Evolutionary conservation across 2,113 vertebrate genomes (phyloP), one percentile per base, ranked within the genome.

Genomic region (Lutjanus erythropterus): DNA sequence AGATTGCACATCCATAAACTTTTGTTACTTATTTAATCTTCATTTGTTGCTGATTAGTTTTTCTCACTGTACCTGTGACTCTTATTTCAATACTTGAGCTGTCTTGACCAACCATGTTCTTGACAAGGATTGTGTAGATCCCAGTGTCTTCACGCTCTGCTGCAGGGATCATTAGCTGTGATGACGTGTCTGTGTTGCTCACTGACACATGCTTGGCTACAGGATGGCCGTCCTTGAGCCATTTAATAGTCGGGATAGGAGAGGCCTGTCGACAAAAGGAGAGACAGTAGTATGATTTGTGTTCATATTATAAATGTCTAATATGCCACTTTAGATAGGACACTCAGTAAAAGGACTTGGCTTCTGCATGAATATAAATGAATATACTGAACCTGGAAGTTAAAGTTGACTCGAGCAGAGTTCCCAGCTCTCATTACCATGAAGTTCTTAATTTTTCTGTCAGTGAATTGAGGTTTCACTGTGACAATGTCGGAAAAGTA

Each of bases 201-300:
- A 94, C 50, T 0, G 89, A 92, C 7, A 94, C 94, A 58, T 80
- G 86, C 53, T 85, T 93, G 27, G 93, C 33, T 27, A 97, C 84
- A 15, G 96, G 89, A 60, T 89, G 77, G n/a, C 93, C 93, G 4
- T 97, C 96, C 86, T 97, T 98, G 0, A 96, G 68, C 97, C 96
- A 98, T 50, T 84, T 94, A 86, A 97, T 94, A 64, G 66, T 87
- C 0, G 95, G 95, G 61, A 91, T 42, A 12, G 97, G 96, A 39
- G 92, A 94, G 0, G 94, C 96, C 97, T 98, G 81, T 23, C 11
- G 68, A 64, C 16, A 55, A 53, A 3, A 72, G 5, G 2, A 62
- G 18, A 74, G 19, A 56, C 18, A 64, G 9, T 3, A n/a, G 10
- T 42, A n/a, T 21, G 31, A 37, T 44, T 4, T 71, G 6, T 18